Evolutionary conservation across 1,140 invertebrate genomes (phyloP), one percentile per base, ranked within the genome.

Genomic region (Bombus affinis): DNA sequence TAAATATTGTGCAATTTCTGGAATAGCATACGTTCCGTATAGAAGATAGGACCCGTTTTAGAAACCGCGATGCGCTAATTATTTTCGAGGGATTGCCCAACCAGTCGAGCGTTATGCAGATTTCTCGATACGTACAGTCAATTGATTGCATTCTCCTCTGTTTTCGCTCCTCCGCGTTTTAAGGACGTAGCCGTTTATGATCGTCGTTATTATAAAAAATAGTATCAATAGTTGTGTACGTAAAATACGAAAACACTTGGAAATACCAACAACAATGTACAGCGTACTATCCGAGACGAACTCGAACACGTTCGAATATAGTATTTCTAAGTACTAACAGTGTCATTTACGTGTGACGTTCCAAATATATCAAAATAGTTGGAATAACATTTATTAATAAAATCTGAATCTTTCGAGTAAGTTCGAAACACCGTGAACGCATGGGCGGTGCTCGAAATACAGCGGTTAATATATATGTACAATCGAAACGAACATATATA

Each of bases 241-340:
- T 66, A 76, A 77, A 70, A 57, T 83, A 83, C 65, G 75, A 83
- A 77, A 83, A 83, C 77, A 83, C 62, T 39, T n/a, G 25, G 32
- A 66, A n/a, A 75, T 66, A 66, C 62, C 74, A 83, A 70, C 81
- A 75, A 71, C 35, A 82, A 59, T 77, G 22, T 83, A 68, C 62
- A 53, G 32, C 18, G 39, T 39, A 37, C 73, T 32, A 28, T 66
- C 75, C 44, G n/a, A 70, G 65, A 39, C 74, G n/a, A 15, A 66
- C 75, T 71, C 22, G 68, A 65, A 70, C 70, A 62, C 79, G 73
- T 62, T 87, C 53, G 71, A 86, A 37, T 65, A 74, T 35, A 62
- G 25, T n/a, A 35, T 66, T 83, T 79, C 5, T 32, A 57, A 44
- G 39, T 74, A 37, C 13, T 47, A 68, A 68, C 18, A 68, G 32